Conservation (phyloP, 2,888 invertebrate genomes). For the Ormyrus rosae region DNA sequence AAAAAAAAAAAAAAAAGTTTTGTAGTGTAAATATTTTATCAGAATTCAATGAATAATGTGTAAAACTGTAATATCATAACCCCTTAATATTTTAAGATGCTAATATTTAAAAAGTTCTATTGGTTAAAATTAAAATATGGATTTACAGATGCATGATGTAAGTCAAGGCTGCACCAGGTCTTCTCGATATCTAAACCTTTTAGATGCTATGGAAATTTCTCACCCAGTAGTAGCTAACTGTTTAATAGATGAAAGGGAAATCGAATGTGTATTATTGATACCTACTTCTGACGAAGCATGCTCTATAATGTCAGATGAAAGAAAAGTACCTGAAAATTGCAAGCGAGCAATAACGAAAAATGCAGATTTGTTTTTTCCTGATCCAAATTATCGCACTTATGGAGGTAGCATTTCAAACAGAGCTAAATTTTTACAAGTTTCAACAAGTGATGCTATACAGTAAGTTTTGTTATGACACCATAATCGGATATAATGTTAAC, state of each 20-base stretch:
- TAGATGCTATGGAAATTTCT: conserved; percentile 84
- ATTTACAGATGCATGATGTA: conserved; percentile 76
- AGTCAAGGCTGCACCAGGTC: conserved; percentile 75
- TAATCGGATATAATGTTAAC: no score
- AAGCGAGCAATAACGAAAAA: conserved; percentile 81
- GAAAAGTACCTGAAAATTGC: conserved; percentile 84
- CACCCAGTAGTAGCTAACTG: conserved; percentile 90
- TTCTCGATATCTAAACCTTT: conserved; percentile 77
- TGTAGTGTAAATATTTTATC: conserved; percentile 21
- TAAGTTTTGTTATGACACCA: conserved; percentile 65
- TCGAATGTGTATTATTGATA: conserved; percentile 88
- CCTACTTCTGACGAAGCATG: conserved; percentile 83
- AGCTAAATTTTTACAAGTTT: conserved; percentile 82
- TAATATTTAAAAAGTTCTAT: background rate
- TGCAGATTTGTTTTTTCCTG: conserved; percentile 84
- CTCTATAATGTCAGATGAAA: conserved; percentile 80
- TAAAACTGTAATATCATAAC: background rate
- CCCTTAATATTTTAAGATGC: background rate
- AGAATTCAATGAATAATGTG: background rate
- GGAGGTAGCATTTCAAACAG: conserved; percentile 75
- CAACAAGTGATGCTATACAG: conserved; percentile 81
- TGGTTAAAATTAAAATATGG: conserved; percentile 8
- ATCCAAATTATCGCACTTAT: conserved; percentile 87
- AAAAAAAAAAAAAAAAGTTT: conserved; percentile 18
- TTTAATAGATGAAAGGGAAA: conserved; percentile 85